Evolutionary conservation across 2,888 invertebrate species (phyloP).

Genomic region (Ormyrus rosae): DNA sequence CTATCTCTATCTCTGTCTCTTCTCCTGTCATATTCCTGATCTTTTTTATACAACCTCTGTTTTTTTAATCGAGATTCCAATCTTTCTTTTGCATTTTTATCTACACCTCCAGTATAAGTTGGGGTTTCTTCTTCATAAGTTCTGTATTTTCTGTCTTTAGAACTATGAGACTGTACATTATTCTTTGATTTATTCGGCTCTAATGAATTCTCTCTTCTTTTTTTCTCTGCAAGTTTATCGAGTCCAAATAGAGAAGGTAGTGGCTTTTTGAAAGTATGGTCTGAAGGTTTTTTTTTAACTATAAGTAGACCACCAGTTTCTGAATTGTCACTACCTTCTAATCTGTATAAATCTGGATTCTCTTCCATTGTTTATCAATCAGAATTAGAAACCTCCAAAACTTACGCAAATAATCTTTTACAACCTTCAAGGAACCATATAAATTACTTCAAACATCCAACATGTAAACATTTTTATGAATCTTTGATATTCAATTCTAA

Average conservation of each 20-base stretch:
- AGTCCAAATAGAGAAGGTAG: constrained; percentile 87
- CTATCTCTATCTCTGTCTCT: constrained; percentile 68
- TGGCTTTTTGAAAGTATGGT: constrained; percentile 84
- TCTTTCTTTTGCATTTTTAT: constrained; percentile 85
- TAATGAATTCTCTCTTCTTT: constrained; percentile 78
- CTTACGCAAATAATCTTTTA: too few species aligned
- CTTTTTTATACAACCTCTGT: constrained; percentile 66
- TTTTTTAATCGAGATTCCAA: constrained; percentile 75
- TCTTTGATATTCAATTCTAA: too few species aligned
- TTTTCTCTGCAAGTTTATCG: constrained; percentile 89
- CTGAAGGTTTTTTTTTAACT: constrained; percentile 72
- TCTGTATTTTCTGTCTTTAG: constrained; percentile 83
- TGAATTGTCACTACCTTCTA: constrained; percentile 73
- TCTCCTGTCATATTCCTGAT: constrained; percentile 65
- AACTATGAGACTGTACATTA: constrained; percentile 64
- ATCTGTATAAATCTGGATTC: constrained; percentile 72
- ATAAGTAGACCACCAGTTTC: constrained; percentile 75
- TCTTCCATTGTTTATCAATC: constrained; percentile 59
- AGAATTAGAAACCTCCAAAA: neutral
- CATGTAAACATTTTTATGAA: too few species aligned
- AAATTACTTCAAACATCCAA: too few species aligned
- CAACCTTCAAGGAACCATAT: too few species aligned
- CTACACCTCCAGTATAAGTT: constrained; percentile 94
- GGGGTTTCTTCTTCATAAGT: constrained; percentile 92
- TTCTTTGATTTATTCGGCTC: constrained; percentile 70